Evolutionary conservation across 1,140 invertebrate genomes (phyloP).

Genomic region (Trichomalopsis sarcophagae): DNA sequence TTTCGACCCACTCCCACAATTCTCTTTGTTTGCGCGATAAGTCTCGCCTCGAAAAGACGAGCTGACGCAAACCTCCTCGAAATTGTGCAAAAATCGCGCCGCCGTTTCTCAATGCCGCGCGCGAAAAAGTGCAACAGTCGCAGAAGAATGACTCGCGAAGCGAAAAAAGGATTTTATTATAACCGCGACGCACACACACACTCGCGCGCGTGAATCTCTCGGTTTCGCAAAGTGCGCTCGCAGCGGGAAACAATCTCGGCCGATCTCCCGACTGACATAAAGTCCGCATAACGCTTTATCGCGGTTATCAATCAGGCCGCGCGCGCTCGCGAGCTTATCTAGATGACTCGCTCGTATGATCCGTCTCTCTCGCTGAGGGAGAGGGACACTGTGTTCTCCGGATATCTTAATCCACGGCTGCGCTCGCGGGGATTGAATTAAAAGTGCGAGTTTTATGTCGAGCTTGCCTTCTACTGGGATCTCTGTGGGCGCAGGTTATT

Average conservation of each 20-base stretch:
- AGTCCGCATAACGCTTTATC: constrained; percentile 46
- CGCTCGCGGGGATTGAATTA: constrained; percentile 31
- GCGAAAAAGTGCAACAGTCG: constrained; percentile 2
- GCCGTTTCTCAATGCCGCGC: constrained; percentile 29
- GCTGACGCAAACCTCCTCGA: not conserved
- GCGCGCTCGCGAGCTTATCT: constrained; percentile 42
- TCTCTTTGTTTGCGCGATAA: not conserved
- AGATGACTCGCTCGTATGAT: constrained; percentile 59
- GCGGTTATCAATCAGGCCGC: constrained; percentile 48
- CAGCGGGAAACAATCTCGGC: constrained; percentile 47
- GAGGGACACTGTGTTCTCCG: constrained; percentile 24
- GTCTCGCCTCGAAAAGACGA: not conserved
- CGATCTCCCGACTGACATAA: constrained; percentile 47
- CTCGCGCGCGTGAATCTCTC: not conserved
- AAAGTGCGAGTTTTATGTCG: constrained; percentile 29
- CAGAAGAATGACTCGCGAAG: not conserved
- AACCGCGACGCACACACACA: not conserved
- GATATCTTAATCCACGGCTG: constrained; percentile 68
- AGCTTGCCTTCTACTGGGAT: not conserved
- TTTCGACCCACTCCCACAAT: constrained; percentile 10
- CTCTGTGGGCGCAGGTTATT: not conserved
- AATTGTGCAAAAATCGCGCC: constrained; percentile 27
- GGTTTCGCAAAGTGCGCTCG: constrained; percentile 17
- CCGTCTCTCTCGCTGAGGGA: constrained; percentile 53
- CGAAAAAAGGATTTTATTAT: constrained; percentile 30